These are phyloP conservation scores for Clytia hemisphaerica DNA, from an alignment of 30 jellyfish, hydroid and myxozoan genomes.

Conservation along the genomic window DNA sequence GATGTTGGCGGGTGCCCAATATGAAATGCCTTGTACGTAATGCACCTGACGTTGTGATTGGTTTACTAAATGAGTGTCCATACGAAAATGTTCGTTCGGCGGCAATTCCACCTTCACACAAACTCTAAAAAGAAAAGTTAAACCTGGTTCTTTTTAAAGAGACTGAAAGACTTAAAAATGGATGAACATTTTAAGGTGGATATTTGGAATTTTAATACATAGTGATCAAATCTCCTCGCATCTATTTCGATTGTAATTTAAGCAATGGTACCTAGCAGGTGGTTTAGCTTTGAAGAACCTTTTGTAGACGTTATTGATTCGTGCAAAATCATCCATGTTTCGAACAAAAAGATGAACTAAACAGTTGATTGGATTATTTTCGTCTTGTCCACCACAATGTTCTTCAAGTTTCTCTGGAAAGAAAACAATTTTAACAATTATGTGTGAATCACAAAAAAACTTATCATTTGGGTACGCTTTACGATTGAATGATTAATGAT, in stretches of 20 bases:
- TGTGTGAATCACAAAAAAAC: too few relatives aligned
- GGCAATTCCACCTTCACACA: conserved; percentile 37
- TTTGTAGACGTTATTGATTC: conserved; percentile 48
- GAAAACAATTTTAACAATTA: too few relatives aligned
- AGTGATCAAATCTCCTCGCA: background rate
- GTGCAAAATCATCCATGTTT: conserved; percentile 44
- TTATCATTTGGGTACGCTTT: too few relatives aligned
- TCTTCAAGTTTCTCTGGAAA: too few relatives aligned
- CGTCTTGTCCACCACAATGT: too few relatives aligned
- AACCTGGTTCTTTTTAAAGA: background rate
- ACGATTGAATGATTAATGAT: too few relatives aligned
- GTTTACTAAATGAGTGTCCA: conserved; percentile 43
- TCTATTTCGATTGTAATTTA: background rate
- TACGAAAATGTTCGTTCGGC: conserved; percentile 8
- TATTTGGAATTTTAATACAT: too few relatives aligned
- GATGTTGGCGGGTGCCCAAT: conserved; percentile 96
- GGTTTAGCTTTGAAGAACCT: conserved; percentile 40
- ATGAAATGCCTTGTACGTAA: conserved; percentile 75
- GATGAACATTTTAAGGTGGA: too few relatives aligned
- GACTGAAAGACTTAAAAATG: too few relatives aligned
- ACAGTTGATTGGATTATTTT: too few relatives aligned
- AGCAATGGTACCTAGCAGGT: conserved; percentile 62
- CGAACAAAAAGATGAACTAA: conserved; percentile 41
- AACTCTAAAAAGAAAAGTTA: conserved; percentile 30
- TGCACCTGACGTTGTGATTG: conserved; percentile 21